These are phyloP conservation scores for Lateolabrax maculatus DNA, from an alignment of 2,797 vertebrate genomes.

Conservation along the genomic window DNA sequence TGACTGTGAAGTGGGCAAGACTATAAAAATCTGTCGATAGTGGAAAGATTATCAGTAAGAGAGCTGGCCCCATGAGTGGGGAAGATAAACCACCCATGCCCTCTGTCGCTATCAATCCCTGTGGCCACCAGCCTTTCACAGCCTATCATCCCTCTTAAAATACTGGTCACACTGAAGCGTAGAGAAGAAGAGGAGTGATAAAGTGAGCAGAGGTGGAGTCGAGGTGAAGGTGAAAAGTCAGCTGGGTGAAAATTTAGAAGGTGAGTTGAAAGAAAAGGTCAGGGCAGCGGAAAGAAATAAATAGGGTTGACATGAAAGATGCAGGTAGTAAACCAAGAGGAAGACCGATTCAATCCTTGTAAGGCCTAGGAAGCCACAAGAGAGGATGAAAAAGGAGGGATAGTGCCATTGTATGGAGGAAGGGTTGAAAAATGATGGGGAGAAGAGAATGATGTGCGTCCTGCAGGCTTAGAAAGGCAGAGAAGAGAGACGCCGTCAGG, in stretches of 20 bases:
- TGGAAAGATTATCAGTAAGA: slow-evolving; percentile 47
- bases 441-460: slow-evolving; percentile 58
- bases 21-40: slow-evolving; percentile 49
- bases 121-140: slow-evolving; percentile 42
- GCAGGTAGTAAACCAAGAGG: slow-evolving; percentile 18
- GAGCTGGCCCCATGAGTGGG: slow-evolving; percentile 27
- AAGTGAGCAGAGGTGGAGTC: slow-evolving; percentile 20
- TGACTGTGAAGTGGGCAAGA: slow-evolving; percentile 36
- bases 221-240: slow-evolving; percentile 41
- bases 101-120: slow-evolving; percentile 55
- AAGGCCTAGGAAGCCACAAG: slow-evolving; percentile 8
- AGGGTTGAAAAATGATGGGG: slow-evolving; percentile 61
- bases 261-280: slow-evolving; percentile 42
- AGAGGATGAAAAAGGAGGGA: slow-evolving; percentile 44
- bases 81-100: slow-evolving; percentile 51
- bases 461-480: slow-evolving; percentile 66
- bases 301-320: slow-evolving; percentile 27
- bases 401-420: slow-evolving; percentile 15
- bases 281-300: slow-evolving; percentile 31
- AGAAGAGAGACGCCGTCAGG: slow-evolving; percentile 71
- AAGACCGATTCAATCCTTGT: slow-evolving; percentile 24
- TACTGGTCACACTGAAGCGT: slow-evolving; percentile 17
- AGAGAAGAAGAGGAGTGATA: slow-evolving; percentile 22
- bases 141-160: slow-evolving; percentile 49
- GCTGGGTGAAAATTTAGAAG: slow-evolving; percentile 27